phyloP scores from a whole-genome alignment of 1,140 invertebrate species.

The Episyrphus balteatus region DNA sequence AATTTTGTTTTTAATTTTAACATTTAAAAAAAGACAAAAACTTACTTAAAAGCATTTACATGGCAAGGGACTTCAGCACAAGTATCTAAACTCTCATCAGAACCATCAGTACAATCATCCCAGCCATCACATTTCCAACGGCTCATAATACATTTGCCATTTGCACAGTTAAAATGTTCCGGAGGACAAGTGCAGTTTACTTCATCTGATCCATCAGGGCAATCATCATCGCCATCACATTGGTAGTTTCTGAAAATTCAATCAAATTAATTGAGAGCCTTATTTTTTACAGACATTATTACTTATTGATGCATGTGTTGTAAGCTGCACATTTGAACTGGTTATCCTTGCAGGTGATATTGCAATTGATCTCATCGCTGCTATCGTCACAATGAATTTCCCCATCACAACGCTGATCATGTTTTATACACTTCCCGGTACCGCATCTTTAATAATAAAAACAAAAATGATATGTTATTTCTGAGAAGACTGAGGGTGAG shows the following conservation, averaged over 20 bases:
- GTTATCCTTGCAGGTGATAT: slow-evolving; percentile 26
- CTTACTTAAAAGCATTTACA: slow-evolving; percentile 38
- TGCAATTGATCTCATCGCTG: slow-evolving; percentile 56
- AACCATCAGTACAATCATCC: slow-evolving; percentile 68
- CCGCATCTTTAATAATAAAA: slow-evolving; percentile 41
- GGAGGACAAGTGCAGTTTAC: slow-evolving; percentile 70
- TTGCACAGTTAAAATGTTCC: slow-evolving; percentile 85
- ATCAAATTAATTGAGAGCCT: not conserved
- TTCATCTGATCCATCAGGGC: slow-evolving; percentile 89
- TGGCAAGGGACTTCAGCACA: slow-evolving; percentile 77
- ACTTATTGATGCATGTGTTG: slow-evolving; percentile 56
- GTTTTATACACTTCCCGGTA: slow-evolving; percentile 57
- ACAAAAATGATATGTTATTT: no score
- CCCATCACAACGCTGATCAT: slow-evolving; percentile 54
- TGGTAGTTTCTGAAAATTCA: slow-evolving; percentile 22
- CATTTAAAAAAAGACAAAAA: no score
- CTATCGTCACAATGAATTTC: slow-evolving; percentile 57
- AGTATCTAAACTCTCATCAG: slow-evolving; percentile 69
- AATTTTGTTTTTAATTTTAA: no score
- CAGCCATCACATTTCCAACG: slow-evolving; percentile 65
- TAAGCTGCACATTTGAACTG: slow-evolving; percentile 44
- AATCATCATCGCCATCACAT: slow-evolving; percentile 66
- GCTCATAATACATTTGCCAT: slow-evolving; percentile 87
- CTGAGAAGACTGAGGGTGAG: no score
- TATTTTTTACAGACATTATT: not conserved